Percentiles rank a stretch among this genome's conserved stretches.
phyloP scores from a whole-genome alignment of 1,140 invertebrate genomes.

The Diuraphis noxia region DNA sequence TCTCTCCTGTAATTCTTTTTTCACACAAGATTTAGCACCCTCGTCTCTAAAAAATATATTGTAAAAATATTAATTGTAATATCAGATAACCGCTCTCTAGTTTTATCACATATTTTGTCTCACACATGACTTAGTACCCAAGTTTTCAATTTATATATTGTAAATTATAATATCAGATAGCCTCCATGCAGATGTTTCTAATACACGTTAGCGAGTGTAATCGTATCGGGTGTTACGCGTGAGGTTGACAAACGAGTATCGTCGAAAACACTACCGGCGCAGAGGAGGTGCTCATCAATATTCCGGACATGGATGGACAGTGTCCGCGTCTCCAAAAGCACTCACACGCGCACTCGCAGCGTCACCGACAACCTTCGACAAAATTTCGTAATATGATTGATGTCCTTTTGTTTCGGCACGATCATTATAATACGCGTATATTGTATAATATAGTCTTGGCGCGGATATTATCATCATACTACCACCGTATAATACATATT shows the following conservation, averaged over 20 bases:
- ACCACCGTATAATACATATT: background rate
- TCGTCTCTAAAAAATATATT: too few species aligned
- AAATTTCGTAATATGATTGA: slow-evolving; percentile 36
- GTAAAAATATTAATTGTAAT: too few species aligned
- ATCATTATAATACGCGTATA: background rate
- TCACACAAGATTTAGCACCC: too few species aligned
- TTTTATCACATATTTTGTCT: too few species aligned
- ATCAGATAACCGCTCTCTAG: too few species aligned
- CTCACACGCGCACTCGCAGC: background rate
- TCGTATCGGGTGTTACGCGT: background rate
- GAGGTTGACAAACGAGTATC: slow-evolving; percentile 37
- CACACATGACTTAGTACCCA: too few species aligned
- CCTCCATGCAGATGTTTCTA: background rate
- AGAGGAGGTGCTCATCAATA: slow-evolving; percentile 1
- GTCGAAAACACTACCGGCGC: background rate
- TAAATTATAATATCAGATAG: too few species aligned
- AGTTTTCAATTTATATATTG: too few species aligned
- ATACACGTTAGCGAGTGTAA: background rate
- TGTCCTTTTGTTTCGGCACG: slow-evolving; percentile 13
- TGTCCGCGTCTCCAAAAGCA: background rate
- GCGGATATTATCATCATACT: background rate
- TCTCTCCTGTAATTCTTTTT: too few species aligned
- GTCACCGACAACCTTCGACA: background rate
- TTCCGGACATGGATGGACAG: slow-evolving; percentile 21
- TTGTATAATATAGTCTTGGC: background rate